These are phyloP conservation scores for Luffia ferchaultella DNA, from an alignment of 2,888 invertebrate species.

Conservation along the genomic window DNA sequence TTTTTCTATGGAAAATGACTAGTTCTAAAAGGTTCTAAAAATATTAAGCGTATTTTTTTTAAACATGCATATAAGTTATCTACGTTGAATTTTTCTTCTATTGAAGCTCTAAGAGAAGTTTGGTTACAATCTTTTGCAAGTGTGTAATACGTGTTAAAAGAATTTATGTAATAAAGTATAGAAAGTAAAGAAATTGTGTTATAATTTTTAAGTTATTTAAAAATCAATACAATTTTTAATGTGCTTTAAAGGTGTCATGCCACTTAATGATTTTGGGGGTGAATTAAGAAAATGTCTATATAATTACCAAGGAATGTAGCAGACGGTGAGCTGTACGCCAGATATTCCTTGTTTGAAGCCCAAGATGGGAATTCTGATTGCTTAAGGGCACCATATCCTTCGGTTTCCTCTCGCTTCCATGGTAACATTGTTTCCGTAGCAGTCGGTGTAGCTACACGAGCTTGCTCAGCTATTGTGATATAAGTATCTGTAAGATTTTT, in stretches of 20 bases:
- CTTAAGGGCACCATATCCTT: constrained; percentile 72
- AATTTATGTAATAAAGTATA: too few species aligned
- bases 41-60: too few species aligned
- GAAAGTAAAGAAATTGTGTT: too few species aligned
- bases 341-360: constrained; percentile 94
- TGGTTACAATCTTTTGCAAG: too few species aligned
- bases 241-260: neutral
- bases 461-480: constrained; percentile 68
- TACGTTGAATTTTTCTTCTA: too few species aligned
- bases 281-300: neutral
- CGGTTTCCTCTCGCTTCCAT: constrained; percentile 88
- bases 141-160: too few species aligned
- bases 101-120: too few species aligned
- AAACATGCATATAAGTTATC: too few species aligned
- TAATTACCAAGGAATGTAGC: constrained; percentile 86
- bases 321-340: constrained; percentile 90
- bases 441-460: constrained; percentile 85
- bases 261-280: neutral
- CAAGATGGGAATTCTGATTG: constrained; percentile 94
- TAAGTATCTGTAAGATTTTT: constrained; percentile 35
- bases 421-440: constrained; percentile 91
- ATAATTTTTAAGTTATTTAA: too few species aligned
- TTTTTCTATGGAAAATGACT: too few species aligned
- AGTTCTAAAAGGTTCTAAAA: too few species aligned
- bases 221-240: neutral